phyloP scores from a whole-genome alignment of 2,797 vertebrate genomes.

The Rachycentron canadum region DNA sequence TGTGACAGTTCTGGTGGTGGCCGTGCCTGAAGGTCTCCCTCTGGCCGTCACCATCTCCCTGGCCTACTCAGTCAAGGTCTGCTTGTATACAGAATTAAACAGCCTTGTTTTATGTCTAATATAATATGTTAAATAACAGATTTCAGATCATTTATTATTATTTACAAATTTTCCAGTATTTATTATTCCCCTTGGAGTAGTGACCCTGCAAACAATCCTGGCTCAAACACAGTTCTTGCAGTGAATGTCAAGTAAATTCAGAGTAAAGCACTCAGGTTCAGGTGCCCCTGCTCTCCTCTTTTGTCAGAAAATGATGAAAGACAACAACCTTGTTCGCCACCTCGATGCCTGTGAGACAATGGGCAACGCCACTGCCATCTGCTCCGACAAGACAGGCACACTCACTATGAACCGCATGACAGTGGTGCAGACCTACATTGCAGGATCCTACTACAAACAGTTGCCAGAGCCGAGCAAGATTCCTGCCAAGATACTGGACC shows the following conservation, averaged over 20 bases:
- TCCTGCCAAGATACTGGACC: slow-evolving; percentile 88
- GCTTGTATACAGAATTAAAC: neutral
- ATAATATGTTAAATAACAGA: too few species aligned
- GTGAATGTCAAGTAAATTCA: neutral
- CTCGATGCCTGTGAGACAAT: slow-evolving; percentile 98
- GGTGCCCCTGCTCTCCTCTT: neutral
- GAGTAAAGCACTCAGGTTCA: neutral
- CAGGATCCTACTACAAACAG: slow-evolving; percentile 89
- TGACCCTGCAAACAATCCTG: neutral
- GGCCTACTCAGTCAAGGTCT: slow-evolving; percentile 97
- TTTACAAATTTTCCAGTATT: neutral
- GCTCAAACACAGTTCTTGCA: neutral
- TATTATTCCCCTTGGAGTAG: neutral
- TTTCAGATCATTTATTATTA: neutral
- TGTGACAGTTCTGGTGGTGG: slow-evolving; percentile 97
- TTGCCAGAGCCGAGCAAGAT: slow-evolving; percentile 91
- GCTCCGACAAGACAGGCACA: slow-evolving; percentile 97
- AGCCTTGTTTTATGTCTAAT: too few species aligned
- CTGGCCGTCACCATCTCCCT: slow-evolving; percentile 98
- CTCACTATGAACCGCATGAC: slow-evolving; percentile 98
- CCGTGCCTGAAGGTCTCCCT: slow-evolving; percentile 97
- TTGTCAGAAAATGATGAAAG: slow-evolving; percentile 99
- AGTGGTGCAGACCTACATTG: slow-evolving; percentile 92
- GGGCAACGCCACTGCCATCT: slow-evolving; percentile 98
- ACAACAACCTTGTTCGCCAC: slow-evolving; percentile 97